A percentile compares a stretch with the other conserved stretches of the same genome.
Evolutionary conservation across 92 coral and sea anemone species (phyloP).

Genomic region (Palythoa grandis): DNA sequence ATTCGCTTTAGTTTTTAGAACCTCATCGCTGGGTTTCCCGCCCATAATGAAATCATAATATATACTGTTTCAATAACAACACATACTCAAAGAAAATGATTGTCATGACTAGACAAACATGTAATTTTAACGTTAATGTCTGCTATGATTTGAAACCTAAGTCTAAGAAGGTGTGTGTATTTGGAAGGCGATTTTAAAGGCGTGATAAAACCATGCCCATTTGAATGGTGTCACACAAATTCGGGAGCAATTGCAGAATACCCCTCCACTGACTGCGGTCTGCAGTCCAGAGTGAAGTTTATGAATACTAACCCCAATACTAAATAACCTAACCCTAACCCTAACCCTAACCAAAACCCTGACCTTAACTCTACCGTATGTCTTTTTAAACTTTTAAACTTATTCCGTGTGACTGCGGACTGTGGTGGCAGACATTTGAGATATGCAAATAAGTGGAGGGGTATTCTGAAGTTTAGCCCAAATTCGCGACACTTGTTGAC

Average conservation of each 20-base stretch:
- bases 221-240: slow-evolving; percentile 15
- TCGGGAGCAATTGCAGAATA: too few species aligned
- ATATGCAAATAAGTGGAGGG: too few species aligned
- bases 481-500: not conserved
- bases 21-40: slow-evolving; percentile 1
- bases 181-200: not conserved
- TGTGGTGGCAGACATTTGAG: too few species aligned
- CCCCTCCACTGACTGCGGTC: too few species aligned
- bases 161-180: not conserved
- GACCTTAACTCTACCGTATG: too few species aligned
- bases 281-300: too few species aligned
- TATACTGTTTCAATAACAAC: not conserved
- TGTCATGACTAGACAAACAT: not conserved
- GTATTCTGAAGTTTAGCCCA: too few species aligned
- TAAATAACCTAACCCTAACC: too few species aligned
- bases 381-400: too few species aligned
- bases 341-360: too few species aligned
- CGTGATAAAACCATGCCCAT: not conserved
- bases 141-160: not conserved
- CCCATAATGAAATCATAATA: slow-evolving; percentile 10
- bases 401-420: too few species aligned
- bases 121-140: not conserved
- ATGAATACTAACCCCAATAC: too few species aligned
- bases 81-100: not conserved
- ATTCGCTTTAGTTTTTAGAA: not conserved